Evolutionary conservation across 2,888 invertebrate species (phyloP).

Genomic region (Catocala fraxini): DNA sequence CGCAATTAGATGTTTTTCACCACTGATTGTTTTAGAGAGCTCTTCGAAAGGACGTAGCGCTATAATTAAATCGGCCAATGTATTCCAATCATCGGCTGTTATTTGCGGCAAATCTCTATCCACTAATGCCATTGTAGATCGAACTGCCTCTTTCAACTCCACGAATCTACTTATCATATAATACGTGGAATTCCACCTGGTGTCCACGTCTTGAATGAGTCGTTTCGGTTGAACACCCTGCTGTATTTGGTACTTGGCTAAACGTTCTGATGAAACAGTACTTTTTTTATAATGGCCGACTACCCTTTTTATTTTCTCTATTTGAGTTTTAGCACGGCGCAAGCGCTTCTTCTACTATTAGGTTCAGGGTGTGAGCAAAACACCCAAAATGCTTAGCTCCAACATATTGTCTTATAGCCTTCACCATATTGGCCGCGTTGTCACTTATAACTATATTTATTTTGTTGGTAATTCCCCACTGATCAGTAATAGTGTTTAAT

Average conservation of each 20-base stretch:
- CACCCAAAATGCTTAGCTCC: slow-evolving; percentile 45
- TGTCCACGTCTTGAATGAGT: no score
- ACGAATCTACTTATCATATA: no score
- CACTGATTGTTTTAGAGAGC: not conserved
- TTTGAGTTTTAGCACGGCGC: not conserved
- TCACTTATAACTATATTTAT: slow-evolving; percentile 14
- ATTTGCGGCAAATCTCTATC: not conserved
- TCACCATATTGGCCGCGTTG: slow-evolving; percentile 2
- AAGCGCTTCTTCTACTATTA: slow-evolving; percentile 38
- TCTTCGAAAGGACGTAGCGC: not conserved
- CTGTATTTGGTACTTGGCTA: no score
- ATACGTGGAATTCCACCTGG: no score
- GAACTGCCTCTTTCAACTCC: no score
- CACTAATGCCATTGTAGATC: not conserved
- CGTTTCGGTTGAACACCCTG: no score
- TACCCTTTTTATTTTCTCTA: slow-evolving; percentile 42
- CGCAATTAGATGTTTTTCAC: no score
- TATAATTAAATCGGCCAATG: not conserved
- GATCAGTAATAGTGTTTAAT: not conserved
- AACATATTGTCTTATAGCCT: not conserved
- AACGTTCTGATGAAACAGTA: no score
- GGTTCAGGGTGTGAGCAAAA: slow-evolving; percentile 36
- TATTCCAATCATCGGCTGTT: not conserved
- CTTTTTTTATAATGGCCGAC: no score
- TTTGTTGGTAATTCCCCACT: slow-evolving; percentile 9